phyloP scores from a whole-genome alignment of 2,113 vertebrate genomes.

The Agapornis roseicollis region DNA sequence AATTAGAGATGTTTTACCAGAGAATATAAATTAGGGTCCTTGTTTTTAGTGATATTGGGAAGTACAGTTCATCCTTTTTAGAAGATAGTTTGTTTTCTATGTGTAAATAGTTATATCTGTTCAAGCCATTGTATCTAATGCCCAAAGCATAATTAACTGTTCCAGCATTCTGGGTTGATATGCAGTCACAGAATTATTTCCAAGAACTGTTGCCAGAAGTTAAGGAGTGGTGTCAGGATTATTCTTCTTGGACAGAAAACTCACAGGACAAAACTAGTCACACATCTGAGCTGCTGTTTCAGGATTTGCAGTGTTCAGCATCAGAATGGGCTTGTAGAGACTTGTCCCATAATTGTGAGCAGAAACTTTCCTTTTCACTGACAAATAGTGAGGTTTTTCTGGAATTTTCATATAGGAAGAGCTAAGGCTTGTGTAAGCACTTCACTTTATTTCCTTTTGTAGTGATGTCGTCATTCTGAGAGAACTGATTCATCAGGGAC shows the following conservation, averaged over 20 bases:
- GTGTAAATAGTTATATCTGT: not conserved
- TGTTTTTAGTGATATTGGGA: not conserved
- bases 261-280: not conserved
- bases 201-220: not conserved
- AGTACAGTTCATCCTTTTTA: not conserved
- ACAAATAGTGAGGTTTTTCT: not conserved
- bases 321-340: not conserved
- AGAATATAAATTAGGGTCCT: not conserved
- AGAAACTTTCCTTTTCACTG: not conserved
- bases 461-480: not conserved
- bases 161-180: not conserved
- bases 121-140: not conserved
- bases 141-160: not conserved
- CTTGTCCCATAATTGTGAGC: no score
- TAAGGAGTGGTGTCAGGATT: not conserved
- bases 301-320: not conserved
- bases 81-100: not conserved
- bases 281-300: not conserved
- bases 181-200: not conserved
- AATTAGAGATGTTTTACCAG: not conserved
- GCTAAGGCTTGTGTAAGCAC: not conserved
- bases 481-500: not conserved
- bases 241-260: not conserved
- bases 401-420: not conserved
- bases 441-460: not conserved